These are phyloP conservation scores for Chaetorhynchus papuensis DNA, from an alignment of 2,113 vertebrate species.

Conservation along the genomic window DNA sequence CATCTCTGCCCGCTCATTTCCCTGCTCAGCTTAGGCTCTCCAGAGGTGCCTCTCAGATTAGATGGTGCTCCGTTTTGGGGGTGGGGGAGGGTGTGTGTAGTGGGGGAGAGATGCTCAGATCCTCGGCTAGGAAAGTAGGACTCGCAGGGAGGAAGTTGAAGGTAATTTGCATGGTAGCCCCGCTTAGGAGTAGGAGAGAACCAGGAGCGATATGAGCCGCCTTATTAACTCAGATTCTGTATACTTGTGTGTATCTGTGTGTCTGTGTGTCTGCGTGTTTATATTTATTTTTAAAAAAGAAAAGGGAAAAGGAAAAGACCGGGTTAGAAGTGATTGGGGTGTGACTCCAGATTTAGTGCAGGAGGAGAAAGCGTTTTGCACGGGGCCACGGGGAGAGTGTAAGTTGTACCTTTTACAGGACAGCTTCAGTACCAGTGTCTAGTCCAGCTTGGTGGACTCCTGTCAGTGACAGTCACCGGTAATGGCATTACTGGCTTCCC, in stretches of 20 bases:
- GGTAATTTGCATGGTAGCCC: constrained; percentile 43
- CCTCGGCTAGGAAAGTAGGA: constrained; percentile 54
- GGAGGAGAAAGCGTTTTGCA: not conserved
- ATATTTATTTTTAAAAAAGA: not conserved
- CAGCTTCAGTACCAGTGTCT: constrained; percentile 43
- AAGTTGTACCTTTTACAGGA: constrained; percentile 41
- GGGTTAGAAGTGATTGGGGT: not conserved
- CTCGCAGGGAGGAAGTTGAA: constrained; percentile 67
- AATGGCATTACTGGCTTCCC: constrained; percentile 59
- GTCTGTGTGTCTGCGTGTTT: not conserved
- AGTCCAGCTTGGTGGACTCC: constrained; percentile 25
- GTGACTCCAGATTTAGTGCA: constrained; percentile 25
- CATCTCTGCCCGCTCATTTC: not conserved
- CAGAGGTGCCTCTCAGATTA: constrained; percentile 59
- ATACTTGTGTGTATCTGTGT: fast-evolving
- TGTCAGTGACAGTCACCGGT: constrained; percentile 49
- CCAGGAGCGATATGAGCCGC: fast-evolving
- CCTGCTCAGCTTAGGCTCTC: not conserved
- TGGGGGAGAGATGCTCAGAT: constrained; percentile 39
- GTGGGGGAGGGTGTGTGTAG: constrained; percentile 30
- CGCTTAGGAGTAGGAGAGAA: not conserved
- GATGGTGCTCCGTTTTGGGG: not conserved
- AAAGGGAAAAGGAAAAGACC: not conserved
- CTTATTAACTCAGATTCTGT: not conserved
- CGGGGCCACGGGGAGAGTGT: not conserved